These are phyloP conservation scores for Caenorhabditis latens DNA, from an alignment of 1,140 invertebrate species.

Conservation along the genomic window DNA sequence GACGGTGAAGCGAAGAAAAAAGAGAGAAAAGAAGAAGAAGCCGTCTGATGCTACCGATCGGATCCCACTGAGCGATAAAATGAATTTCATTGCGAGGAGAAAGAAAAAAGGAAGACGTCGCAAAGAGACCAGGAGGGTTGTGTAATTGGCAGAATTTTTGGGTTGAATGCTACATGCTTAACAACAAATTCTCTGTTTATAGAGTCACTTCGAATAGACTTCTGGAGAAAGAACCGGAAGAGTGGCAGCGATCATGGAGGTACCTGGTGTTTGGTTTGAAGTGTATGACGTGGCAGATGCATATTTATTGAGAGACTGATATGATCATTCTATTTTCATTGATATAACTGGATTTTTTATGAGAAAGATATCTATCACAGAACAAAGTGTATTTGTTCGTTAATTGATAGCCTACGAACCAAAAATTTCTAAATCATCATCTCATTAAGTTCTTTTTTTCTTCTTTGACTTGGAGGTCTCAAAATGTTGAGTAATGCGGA, in stretches of 20 bases:
- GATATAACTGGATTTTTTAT: not conserved
- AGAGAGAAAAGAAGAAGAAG: not conserved
- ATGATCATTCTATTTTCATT: not conserved
- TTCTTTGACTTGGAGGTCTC: no score
- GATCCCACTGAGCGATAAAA: conserved; percentile 52
- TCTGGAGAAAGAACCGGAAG: conserved; percentile 36
- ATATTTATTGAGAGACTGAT: not conserved
- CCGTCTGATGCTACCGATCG: not conserved
- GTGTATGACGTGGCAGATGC: conserved; percentile 23
- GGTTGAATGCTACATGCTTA: conserved; percentile 11
- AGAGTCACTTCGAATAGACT: conserved; percentile 25
- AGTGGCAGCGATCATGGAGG: conserved; percentile 34
- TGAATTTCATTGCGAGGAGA: conserved; percentile 27
- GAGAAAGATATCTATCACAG: no score
- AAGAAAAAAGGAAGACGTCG: not conserved
- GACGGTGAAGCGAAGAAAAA: not conserved
- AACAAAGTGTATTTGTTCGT: no score
- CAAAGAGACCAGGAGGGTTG: not conserved
- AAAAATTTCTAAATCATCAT: no score
- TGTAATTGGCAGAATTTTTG: conserved; percentile 46
- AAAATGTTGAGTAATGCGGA: no score
- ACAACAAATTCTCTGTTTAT: conserved; percentile 18
- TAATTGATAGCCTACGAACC: no score
- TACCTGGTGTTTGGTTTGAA: conserved; percentile 9
- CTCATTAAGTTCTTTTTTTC: no score